Evolutionary conservation across 2,888 invertebrate species (phyloP).

Genomic region (Eilema depressum): DNA sequence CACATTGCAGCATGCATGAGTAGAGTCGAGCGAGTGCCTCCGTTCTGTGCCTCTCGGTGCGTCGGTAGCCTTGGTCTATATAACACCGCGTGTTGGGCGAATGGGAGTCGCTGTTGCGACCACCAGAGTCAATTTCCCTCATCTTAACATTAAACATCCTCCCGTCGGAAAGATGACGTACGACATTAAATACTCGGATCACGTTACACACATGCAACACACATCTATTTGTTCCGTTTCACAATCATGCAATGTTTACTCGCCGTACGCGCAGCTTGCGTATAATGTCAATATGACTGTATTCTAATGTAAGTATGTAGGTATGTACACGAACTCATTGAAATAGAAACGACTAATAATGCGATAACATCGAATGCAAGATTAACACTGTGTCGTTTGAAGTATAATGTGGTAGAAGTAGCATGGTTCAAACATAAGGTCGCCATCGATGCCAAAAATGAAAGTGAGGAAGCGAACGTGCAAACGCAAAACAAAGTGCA

Average conservation of each 20-base stretch:
- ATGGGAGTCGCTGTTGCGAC: slow-evolving; percentile 74
- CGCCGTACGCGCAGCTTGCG: slow-evolving; percentile 62
- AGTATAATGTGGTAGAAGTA: slow-evolving; percentile 71
- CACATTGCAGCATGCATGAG: slow-evolving; percentile 61
- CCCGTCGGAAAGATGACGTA: slow-evolving; percentile 82
- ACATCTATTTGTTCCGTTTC: slow-evolving; percentile 80
- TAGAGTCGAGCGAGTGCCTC: slow-evolving; percentile 50
- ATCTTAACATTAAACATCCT: slow-evolving; percentile 83
- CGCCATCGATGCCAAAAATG: slow-evolving; percentile 68
- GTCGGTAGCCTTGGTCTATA: slow-evolving; percentile 65
- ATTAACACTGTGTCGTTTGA: slow-evolving; percentile 74
- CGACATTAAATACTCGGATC: slow-evolving; percentile 81
- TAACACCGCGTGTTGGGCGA: slow-evolving; percentile 80
- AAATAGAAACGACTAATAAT: slow-evolving; percentile 67
- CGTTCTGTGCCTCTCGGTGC: slow-evolving; percentile 50
- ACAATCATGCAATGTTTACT: slow-evolving; percentile 83
- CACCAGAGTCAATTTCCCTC: slow-evolving; percentile 86
- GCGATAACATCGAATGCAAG: slow-evolving; percentile 77
- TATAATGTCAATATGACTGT: slow-evolving; percentile 60
- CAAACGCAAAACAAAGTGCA: slow-evolving; percentile 74
- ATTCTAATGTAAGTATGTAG: slow-evolving; percentile 56
- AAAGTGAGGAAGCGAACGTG: slow-evolving; percentile 76
- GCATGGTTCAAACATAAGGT: slow-evolving; percentile 65
- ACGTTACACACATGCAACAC: slow-evolving; percentile 86
- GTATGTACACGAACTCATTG: slow-evolving; percentile 74